Base-by-base conservation (phyloP, 2,888 invertebrate species). In the Strigamia maritima region DNA sequence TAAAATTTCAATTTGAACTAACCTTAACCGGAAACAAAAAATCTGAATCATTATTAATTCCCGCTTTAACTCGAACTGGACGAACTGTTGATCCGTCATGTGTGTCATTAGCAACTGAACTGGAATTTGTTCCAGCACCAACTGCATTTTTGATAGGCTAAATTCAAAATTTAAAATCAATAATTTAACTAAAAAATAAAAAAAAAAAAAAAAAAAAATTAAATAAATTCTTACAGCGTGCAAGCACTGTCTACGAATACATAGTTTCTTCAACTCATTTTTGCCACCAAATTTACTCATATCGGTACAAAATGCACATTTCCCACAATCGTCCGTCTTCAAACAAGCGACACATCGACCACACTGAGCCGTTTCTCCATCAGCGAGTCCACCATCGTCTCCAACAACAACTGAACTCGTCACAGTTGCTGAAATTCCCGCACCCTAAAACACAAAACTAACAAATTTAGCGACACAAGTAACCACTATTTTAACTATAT, bases 251-350 rank as follows among this genome's bases (percentile, higher is more conserved):
- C 74, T 3, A 4, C 74, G 74, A 74, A 74, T 74, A 74, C 74
- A 74, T 3, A 4, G 74, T 14, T 74, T 74, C 24, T 74, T 7
- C 22, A 74, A 74, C 22, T 74, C 74, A 19, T 74, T 28, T 74
- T 28, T 74, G 2, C 74, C 74, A 26, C 74, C 74, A 74, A 74
- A 74, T 74, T 74, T 74, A 74, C 24, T 28, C 74, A 74, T 74
- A 22, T 74, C 74, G 8, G 14, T 7, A 19, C 76, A 76, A 19
- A 76, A 35, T 16, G 76, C 38, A 38, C 76, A 76, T 35, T 76
- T 76, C 12, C 76, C 76, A 31, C 76, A 76, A 76, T 76, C 76
- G 4, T 76, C 76, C 14, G 76, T 76, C n/a, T 31, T 28, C 38
- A 76, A 76, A 38, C 76, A 76, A 28, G 76, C 76, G 35, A 35